A percentile compares a stretch with the other conserved stretches of the same genome.
These are phyloP conservation scores for Pseudopipra pipra DNA, from an alignment of 2,113 vertebrate genomes.

Conservation along the genomic window DNA sequence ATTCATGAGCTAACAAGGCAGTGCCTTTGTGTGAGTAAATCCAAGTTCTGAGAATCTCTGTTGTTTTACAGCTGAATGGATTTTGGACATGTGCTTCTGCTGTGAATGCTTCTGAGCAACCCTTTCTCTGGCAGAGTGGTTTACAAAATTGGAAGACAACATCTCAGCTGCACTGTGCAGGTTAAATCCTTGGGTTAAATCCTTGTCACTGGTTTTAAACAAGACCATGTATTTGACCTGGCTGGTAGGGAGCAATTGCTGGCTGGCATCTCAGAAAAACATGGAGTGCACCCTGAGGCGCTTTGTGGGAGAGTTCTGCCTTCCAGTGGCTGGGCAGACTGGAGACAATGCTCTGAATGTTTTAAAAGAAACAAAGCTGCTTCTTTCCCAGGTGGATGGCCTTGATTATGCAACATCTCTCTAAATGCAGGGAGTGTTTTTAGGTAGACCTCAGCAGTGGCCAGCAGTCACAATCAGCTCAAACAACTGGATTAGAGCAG, in stretches of 20 bases:
- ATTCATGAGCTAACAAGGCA: not conserved
- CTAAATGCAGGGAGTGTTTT: not conserved
- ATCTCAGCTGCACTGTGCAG: fast-evolving
- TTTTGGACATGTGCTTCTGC: not conserved
- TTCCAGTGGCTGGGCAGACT: not conserved
- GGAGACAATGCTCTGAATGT: not conserved
- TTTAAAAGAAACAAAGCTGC: not conserved
- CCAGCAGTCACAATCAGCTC: not conserved
- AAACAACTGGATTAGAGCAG: not conserved
- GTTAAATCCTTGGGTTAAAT: not conserved
- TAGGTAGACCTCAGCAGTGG: not conserved
- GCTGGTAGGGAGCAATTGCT: not conserved
- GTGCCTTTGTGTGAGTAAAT: not conserved
- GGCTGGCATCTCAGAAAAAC: not conserved
- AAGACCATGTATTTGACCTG: not conserved
- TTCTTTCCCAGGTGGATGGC: not conserved
- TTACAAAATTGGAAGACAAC: not conserved
- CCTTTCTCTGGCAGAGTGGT: not conserved
- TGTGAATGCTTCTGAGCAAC: not conserved
- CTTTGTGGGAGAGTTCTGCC: not conserved
- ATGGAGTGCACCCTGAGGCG: fast-evolving
- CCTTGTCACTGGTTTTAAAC: not conserved
- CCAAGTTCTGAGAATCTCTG: not conserved
- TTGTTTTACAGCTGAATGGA: not conserved
- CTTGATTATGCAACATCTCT: not conserved